These are phyloP conservation scores for Moxostoma hubbsi DNA, from an alignment of 2,797 vertebrate species.

Conservation along the genomic window DNA sequence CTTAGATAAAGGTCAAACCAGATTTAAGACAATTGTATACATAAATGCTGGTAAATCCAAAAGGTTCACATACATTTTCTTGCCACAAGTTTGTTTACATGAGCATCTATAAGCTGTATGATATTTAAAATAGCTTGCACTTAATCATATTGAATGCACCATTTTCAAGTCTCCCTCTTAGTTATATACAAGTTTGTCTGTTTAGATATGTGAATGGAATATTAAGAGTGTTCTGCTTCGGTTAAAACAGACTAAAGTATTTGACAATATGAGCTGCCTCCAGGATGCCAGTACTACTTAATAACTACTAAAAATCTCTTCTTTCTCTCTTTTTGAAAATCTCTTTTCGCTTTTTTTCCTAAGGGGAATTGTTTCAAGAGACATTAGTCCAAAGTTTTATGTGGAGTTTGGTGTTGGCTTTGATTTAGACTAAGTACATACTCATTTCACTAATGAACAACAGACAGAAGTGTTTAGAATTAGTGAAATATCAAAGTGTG, in stretches of 20 bases:
- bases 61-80: no score
- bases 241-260: slow-evolving; percentile 11
- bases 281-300: slow-evolving; percentile 19
- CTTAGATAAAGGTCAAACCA: no score
- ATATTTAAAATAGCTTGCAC: not conserved
- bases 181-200: not conserved
- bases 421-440: not conserved
- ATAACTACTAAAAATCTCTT: not conserved
- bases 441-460: slow-evolving; percentile 13
- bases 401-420: not conserved
- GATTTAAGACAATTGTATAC: no score
- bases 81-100: not conserved
- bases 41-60: no score
- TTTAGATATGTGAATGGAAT: not conserved
- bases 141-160: not conserved
- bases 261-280: slow-evolving; percentile 16
- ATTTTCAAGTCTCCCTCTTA: not conserved
- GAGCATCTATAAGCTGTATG: slow-evolving; percentile 7
- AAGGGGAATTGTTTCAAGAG: not conserved
- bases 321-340: no score
- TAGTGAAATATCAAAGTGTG: no score
- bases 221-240: not conserved
- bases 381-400: not conserved
- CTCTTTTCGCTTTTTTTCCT: not conserved
- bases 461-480: slow-evolving; percentile 2